A percentile compares a stretch with the other conserved stretches of the same genome.
These are phyloP conservation scores for Embidobia sp. DNA, from an alignment of 2,888 invertebrate genomes.

Conservation along the genomic window DNA sequence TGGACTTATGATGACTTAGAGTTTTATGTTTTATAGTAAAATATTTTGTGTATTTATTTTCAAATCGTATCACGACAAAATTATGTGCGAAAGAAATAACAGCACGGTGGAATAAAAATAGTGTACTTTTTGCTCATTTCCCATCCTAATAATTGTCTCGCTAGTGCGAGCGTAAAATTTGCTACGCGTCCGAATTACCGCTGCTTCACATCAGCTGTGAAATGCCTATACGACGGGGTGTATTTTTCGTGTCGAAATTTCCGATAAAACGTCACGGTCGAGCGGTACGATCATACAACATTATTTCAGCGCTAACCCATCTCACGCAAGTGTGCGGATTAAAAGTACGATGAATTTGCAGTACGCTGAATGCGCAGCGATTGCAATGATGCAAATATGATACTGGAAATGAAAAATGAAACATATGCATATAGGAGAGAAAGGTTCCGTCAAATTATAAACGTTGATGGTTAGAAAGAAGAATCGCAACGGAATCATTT, in stretches of 20 bases:
- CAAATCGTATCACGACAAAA: conserved; percentile 1
- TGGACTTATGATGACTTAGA: neutral
- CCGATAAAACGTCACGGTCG: conserved; percentile 57
- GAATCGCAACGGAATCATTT: conserved; percentile 12
- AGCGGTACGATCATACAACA: conserved; percentile 37
- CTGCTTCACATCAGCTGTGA: conserved; percentile 54
- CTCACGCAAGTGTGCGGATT: conserved; percentile 42
- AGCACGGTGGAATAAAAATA: conserved; percentile 7
- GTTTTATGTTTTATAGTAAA: too few relatives aligned
- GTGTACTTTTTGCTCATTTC: conserved; percentile 28
- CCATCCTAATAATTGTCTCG: conserved; percentile 53
- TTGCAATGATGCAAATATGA: conserved; percentile 64
- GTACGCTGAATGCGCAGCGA: conserved; percentile 55
- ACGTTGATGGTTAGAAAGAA: conserved; percentile 25
- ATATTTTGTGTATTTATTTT: conserved; percentile 16
- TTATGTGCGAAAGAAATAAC: conserved; percentile 1
- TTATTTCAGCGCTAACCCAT: conserved; percentile 43
- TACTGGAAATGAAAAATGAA: conserved; percentile 58
- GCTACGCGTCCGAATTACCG: conserved; percentile 39
- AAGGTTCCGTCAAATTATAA: conserved; percentile 27
- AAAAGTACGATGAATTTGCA: conserved; percentile 59
- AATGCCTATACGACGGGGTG: conserved; percentile 45
- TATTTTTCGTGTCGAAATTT: conserved; percentile 59
- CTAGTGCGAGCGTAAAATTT: conserved; percentile 43
- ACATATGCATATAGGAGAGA: conserved; percentile 16